A percentile compares a stretch with the other conserved stretches of the same genome.
Conservation (phyloP, 2,888 invertebrate genomes). For the Iphiclides podalirius region DNA sequence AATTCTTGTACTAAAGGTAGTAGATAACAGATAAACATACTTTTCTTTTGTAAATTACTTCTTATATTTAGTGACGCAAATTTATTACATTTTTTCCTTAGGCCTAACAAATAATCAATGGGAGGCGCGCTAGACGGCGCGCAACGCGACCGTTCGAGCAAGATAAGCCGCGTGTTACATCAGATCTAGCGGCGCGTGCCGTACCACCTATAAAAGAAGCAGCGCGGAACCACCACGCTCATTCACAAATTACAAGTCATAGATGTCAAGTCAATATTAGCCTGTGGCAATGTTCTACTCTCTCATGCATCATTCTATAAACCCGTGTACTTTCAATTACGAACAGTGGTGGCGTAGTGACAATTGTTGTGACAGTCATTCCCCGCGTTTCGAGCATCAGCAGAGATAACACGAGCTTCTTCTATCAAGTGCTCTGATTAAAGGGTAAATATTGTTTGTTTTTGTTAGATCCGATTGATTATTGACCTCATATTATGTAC, state of each 20-base stretch:
- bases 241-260: conserved; percentile 64
- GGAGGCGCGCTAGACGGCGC: conserved; percentile 16
- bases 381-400: conserved; percentile 69
- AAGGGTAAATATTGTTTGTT: conserved; percentile 70
- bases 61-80: conserved; percentile 20
- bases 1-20: no score
- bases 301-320: conserved; percentile 63
- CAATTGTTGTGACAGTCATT: conserved; percentile 73
- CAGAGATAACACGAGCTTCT: conserved; percentile 63
- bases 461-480: conserved; percentile 20
- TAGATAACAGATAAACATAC: no score
- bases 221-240: conserved; percentile 40
- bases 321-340: conserved; percentile 56
- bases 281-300: conserved; percentile 76
- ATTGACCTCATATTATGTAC: conserved; percentile 11
- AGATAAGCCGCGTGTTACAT: conserved; percentile 65
- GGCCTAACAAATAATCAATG: conserved; percentile 9
- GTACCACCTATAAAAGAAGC: conserved; percentile 54
- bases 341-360: conserved; percentile 78
- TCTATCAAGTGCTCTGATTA: conserved; percentile 53
- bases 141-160: conserved; percentile 37
- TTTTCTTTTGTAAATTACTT: no score
- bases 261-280: conserved; percentile 65
- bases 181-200: conserved; percentile 59
- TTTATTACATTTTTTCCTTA: conserved; percentile 10